Conservation (phyloP, 2,797 vertebrate species). For the Podargus strigoides region DNA sequence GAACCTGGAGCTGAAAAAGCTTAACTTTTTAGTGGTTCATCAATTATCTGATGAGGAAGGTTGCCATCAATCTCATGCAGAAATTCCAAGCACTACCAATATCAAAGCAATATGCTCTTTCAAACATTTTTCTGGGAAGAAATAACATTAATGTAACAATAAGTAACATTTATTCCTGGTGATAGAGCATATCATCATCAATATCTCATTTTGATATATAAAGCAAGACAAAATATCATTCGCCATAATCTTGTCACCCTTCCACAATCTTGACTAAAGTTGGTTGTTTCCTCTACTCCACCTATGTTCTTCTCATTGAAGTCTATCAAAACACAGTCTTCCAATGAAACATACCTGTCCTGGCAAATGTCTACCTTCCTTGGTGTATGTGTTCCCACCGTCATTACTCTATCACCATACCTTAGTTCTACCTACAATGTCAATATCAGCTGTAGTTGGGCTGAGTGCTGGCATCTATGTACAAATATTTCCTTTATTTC, state of each 20-base stretch:
- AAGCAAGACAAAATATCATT: background rate
- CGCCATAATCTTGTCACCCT: background rate
- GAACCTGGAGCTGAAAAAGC: background rate
- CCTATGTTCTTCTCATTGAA: background rate
- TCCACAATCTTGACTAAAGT: background rate
- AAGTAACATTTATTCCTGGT: background rate
- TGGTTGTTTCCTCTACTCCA: background rate
- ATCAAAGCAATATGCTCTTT: background rate
- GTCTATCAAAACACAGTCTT: background rate
- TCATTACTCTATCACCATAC: background rate
- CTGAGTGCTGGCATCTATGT: background rate
- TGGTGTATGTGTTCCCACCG: background rate
- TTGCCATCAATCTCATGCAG: background rate
- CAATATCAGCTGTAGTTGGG: background rate
- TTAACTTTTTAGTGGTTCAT: background rate
- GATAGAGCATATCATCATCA: background rate
- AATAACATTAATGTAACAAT: background rate
- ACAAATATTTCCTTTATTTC: background rate
- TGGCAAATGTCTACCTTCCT: background rate
- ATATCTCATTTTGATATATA: background rate
- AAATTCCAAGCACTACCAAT: background rate
- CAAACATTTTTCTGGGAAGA: background rate
- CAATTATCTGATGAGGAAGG: background rate
- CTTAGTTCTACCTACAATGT: background rate
- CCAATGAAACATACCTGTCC: background rate